phyloP scores from a whole-genome alignment of 2,888 invertebrate species.

The Oligia fasciuncula region DNA sequence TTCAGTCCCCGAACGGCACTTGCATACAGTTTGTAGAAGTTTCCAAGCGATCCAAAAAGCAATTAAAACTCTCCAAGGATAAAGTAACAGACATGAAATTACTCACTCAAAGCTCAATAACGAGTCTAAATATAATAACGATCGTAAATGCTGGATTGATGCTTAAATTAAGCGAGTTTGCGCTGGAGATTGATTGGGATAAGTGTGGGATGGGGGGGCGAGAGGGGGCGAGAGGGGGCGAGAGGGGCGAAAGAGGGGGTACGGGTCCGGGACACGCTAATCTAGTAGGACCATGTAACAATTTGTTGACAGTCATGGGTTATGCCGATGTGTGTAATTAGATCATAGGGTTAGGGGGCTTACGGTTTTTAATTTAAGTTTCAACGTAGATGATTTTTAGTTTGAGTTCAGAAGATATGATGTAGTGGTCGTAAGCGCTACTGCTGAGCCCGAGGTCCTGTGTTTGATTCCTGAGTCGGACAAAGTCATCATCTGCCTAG shows the following conservation, averaged over 20 bases:
- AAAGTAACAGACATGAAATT: conserved; percentile 46
- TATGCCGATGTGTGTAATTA: conserved; percentile 61
- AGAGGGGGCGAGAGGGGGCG: conserved; percentile 23
- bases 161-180: conserved; percentile 84
- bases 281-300: conserved; percentile 79
- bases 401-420: background rate
- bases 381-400: background rate
- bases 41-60: conserved; percentile 34
- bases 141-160: conserved; percentile 82
- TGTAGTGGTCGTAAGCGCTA: background rate
- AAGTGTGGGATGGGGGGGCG: conserved; percentile 66
- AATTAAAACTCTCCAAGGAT: conserved; percentile 59
- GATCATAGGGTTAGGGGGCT: conserved; percentile 48
- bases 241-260: conserved; percentile 16
- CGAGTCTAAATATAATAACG: conserved; percentile 79
- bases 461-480: background rate
- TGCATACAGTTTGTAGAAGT: background rate
- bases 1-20: too few species aligned
- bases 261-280: conserved; percentile 69
- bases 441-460: background rate
- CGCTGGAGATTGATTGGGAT: conserved; percentile 83
- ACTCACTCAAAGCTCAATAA: conserved; percentile 63
- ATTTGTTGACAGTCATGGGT: conserved; percentile 73
- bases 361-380: background rate
- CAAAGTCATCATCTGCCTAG: background rate